A percentile compares a stretch with the other conserved stretches of the same genome.
Conservation (phyloP, 1,140 invertebrate species). For the Thaumetopoea pityocampa region DNA sequence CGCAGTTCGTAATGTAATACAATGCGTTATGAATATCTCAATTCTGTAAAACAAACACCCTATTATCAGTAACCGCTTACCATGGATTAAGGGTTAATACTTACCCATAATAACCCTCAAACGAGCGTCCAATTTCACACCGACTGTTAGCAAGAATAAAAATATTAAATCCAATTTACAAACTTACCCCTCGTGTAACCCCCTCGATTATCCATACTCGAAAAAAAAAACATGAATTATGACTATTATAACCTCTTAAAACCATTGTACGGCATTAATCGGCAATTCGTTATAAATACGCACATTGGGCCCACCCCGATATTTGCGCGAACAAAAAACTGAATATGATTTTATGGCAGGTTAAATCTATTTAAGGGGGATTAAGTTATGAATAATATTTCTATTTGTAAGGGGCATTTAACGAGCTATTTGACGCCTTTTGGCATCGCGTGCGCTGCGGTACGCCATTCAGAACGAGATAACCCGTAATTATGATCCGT, state of each 20-base stretch:
- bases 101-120: slow-evolving; percentile 48
- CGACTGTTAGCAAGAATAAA: slow-evolving; percentile 63
- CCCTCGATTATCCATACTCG: slow-evolving; percentile 50
- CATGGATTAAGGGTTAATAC: slow-evolving; percentile 59
- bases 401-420: slow-evolving; percentile 62
- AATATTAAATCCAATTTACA: slow-evolving; percentile 74
- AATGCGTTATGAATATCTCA: too few species aligned
- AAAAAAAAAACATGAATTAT: slow-evolving; percentile 67
- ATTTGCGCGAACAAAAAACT: slow-evolving; percentile 51
- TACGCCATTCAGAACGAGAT: slow-evolving; percentile 27
- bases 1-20: too few species aligned
- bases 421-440: slow-evolving; percentile 69
- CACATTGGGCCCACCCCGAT: slow-evolving; percentile 43
- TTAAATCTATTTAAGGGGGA: slow-evolving; percentile 72
- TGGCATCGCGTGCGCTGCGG: slow-evolving; percentile 48
- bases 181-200: slow-evolving; percentile 53
- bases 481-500: slow-evolving; percentile 53
- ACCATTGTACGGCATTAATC: slow-evolving; percentile 57
- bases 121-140: slow-evolving; percentile 69
- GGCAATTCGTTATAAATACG: slow-evolving; percentile 50
- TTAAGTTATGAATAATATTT: slow-evolving; percentile 72
- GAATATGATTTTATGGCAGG: slow-evolving; percentile 72
- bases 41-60: slow-evolving; percentile 10
- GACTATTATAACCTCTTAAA: slow-evolving; percentile 63
- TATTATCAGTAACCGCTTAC: slow-evolving; percentile 25